phyloP scores from a whole-genome alignment of 2,888 invertebrate genomes.

The Drymonia ruficornis region DNA sequence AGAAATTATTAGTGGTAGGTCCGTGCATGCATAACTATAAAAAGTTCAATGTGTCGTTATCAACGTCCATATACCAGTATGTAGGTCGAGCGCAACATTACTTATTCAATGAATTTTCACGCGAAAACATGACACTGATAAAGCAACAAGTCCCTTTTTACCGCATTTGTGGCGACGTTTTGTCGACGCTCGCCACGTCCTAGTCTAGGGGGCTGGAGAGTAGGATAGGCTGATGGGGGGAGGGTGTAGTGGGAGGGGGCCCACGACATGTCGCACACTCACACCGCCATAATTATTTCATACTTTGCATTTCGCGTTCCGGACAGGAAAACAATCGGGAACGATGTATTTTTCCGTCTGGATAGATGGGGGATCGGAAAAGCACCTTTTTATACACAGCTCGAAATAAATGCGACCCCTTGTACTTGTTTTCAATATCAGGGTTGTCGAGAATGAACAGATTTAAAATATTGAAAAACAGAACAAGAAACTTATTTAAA shows the following conservation, averaged over 20 bases:
- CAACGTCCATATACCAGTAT: conserved; percentile 33
- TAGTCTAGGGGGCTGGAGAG: conserved; percentile 27
- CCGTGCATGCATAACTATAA: too few relatives aligned
- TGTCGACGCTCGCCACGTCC: conserved; percentile 55
- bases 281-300: conserved; percentile 79
- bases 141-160: conserved; percentile 80
- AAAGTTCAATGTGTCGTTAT: conserved; percentile 11
- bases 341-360: conserved; percentile 69
- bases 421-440: conserved; percentile 26
- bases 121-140: conserved; percentile 70
- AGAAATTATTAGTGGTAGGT: too few relatives aligned
- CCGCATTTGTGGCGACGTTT: conserved; percentile 69
- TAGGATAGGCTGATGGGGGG: conserved; percentile 9
- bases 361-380: conserved; percentile 51
- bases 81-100: conserved; percentile 41
- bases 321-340: conserved; percentile 70
- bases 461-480: too few relatives aligned
- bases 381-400: conserved; percentile 44
- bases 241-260: conserved; percentile 24
- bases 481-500: too few relatives aligned
- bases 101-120: conserved; percentile 58
- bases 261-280: conserved; percentile 60
- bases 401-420: conserved; percentile 54
- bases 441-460: background rate
- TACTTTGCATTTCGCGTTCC: conserved; percentile 72